Evolutionary conservation across 1,140 invertebrate species (phyloP), one percentile per base, ranked within the genome.

Genomic region (Ceratitis capitata): DNA sequence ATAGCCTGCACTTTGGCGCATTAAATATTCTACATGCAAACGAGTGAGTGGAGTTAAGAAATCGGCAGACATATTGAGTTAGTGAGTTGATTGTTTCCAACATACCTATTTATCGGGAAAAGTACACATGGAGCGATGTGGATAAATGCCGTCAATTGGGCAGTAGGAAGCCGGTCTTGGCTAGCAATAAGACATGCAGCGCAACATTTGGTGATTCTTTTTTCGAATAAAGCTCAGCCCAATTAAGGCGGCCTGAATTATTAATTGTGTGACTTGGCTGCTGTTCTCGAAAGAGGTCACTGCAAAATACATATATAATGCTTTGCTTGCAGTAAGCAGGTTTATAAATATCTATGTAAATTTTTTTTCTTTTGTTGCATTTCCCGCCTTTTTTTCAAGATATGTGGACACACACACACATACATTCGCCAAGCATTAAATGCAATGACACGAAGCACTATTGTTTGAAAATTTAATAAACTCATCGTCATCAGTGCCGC

Each of bases 381-480:
- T 56, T 56, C 51, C 51, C n/a, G 58, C 26, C 58, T n/a, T n/a
- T n/a, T n/a, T n/a, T n/a, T n/a, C n/a, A n/a, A n/a, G n/a, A n/a
- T n/a, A n/a, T n/a, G n/a, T n/a, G n/a, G n/a, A n/a, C n/a, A n/a
- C n/a, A 35, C 29, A 32, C 10, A 23, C 19, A 61, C 39, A n/a
- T 45, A 47, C 58, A 29, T n/a, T 61, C 19, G 51, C 51, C 4
- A 2, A 1, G 64, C 2, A 42, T 78, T 26, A 45, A 78, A 78
- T 78, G 42, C n/a, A 78, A 35, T 64, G 32, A 69, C 61, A 69
- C 39, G 69, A n/a, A 45, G 19, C 45, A 23, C 32, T 32, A 64
- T 23, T 10, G 12, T 45, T 78, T 45, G 69, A 78, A 78, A 78
- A 78, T 78, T 45, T 78, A 78, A 78, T 78, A 78, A 78, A 78